Percentiles rank a stretch among this genome's conserved stretches.
These are phyloP conservation scores for Dynastes tityus DNA, from an alignment of 2,888 invertebrate species.

Conservation along the genomic window DNA sequence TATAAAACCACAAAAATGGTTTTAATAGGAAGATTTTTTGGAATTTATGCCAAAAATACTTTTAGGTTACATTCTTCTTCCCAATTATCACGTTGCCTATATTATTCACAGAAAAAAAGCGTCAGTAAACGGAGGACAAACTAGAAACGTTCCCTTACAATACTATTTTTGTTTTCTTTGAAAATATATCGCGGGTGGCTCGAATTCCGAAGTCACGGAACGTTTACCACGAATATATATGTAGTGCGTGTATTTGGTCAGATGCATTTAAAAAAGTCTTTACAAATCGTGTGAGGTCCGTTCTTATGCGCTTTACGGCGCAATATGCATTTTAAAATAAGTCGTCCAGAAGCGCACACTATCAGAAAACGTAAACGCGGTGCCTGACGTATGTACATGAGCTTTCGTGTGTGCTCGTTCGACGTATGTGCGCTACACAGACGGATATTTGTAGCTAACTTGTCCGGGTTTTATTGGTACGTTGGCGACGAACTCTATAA, in stretches of 20 bases:
- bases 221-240: conserved; percentile 13
- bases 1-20: too few relatives aligned
- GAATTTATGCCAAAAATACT: too few relatives aligned
- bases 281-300: conserved; percentile 60
- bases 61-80: too few relatives aligned
- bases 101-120: too few relatives aligned
- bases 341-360: conserved; percentile 48
- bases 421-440: conserved; percentile 53
- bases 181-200: conserved; percentile 28
- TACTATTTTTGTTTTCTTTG: conserved; percentile 14
- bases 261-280: conserved; percentile 25
- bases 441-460: conserved; percentile 58
- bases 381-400: conserved; percentile 1
- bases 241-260: conserved; percentile 25
- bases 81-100: too few relatives aligned
- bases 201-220: conserved; percentile 20
- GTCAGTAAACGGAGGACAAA: too few relatives aligned
- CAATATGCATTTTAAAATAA: conserved; percentile 62
- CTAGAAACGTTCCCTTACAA: too few relatives aligned
- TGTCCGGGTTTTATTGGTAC: conserved; percentile 62
- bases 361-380: conserved; percentile 20
- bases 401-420: not conserved
- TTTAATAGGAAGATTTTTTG: too few relatives aligned
- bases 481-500: conserved; percentile 61
- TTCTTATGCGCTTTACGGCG: conserved; percentile 56